Conservation (phyloP, 2,113 vertebrate species). For the Electrona antarctica region DNA sequence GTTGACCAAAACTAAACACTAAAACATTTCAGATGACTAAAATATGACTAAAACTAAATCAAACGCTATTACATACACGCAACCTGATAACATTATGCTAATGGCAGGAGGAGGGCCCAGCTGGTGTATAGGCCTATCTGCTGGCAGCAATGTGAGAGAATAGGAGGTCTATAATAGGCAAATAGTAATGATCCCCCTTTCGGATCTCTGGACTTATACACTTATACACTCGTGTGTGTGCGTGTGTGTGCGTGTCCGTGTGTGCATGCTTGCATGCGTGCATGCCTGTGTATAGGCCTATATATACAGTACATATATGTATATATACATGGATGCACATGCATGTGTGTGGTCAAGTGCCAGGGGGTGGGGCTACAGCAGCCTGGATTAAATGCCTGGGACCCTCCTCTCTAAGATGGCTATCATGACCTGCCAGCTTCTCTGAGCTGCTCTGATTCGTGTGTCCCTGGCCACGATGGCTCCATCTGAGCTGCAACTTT, state of each 20-base stretch:
- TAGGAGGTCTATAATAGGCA: slow-evolving; percentile 80
- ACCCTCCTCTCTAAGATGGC: slow-evolving; percentile 75
- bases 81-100: slow-evolving; percentile 70
- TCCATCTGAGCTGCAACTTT: slow-evolving; percentile 66
- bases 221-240: slow-evolving; percentile 42
- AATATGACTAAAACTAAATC: too few species aligned
- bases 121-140: slow-evolving; percentile 71
- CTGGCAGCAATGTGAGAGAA: slow-evolving; percentile 75
- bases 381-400: slow-evolving; percentile 76
- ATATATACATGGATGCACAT: neutral
- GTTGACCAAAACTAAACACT: too few species aligned
- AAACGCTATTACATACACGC: slow-evolving; percentile 29
- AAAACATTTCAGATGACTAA: too few species aligned
- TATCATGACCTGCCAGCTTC: slow-evolving; percentile 76
- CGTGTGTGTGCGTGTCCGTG: neutral
- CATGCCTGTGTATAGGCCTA: too few species aligned
- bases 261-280: neutral
- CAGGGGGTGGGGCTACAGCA: slow-evolving; percentile 53
- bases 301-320: too few species aligned
- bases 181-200: slow-evolving; percentile 80
- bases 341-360: slow-evolving; percentile 47
- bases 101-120: slow-evolving; percentile 73
- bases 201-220: slow-evolving; percentile 54
- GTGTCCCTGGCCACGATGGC: slow-evolving; percentile 69
- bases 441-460: slow-evolving; percentile 75